These are phyloP conservation scores for Rhorus exstirpatorius DNA, from an alignment of 2,888 invertebrate genomes.

Conservation along the genomic window DNA sequence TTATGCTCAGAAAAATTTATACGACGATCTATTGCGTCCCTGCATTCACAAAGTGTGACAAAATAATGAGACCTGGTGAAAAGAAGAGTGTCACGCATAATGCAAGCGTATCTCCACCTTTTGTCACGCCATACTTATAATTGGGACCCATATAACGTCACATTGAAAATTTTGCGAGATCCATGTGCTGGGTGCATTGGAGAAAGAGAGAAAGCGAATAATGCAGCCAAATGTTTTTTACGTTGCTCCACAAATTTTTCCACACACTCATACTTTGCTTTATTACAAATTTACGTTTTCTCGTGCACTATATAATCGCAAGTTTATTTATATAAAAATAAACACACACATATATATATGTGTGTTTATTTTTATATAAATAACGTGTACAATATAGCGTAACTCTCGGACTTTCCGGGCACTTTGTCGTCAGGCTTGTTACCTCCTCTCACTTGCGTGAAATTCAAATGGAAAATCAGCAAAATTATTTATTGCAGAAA, in stretches of 20 bases:
- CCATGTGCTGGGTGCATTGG: constrained; percentile 5
- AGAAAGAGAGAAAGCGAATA: not conserved
- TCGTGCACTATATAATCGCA: too few relatives aligned
- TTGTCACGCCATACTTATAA: constrained; percentile 72
- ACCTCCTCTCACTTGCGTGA: constrained; percentile 47
- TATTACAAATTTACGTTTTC: not conserved
- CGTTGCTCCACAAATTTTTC: constrained; percentile 33
- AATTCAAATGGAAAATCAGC: constrained; percentile 49
- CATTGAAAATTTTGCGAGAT: constrained; percentile 39
- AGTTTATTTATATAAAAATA: too few relatives aligned
- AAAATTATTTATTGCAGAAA: constrained; percentile 43
- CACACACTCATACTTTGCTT: not conserved
- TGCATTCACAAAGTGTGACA: constrained; percentile 77
- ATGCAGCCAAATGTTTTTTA: constrained; percentile 17
- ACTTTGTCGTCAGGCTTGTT: constrained; percentile 62
- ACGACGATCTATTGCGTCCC: constrained; percentile 74
- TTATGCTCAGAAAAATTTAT: not conserved
- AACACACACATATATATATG: too few relatives aligned
- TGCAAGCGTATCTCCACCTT: constrained; percentile 71
- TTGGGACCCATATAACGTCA: constrained; percentile 66
- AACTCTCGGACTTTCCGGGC: constrained; percentile 46
- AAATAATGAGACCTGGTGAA: constrained; percentile 78
- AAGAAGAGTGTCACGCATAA: constrained; percentile 80
- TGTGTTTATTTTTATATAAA: too few relatives aligned
- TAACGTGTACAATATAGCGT: constrained; percentile 20